phyloP scores from a whole-genome alignment of 2,113 vertebrate species.

The Nycticorax nycticorax region DNA sequence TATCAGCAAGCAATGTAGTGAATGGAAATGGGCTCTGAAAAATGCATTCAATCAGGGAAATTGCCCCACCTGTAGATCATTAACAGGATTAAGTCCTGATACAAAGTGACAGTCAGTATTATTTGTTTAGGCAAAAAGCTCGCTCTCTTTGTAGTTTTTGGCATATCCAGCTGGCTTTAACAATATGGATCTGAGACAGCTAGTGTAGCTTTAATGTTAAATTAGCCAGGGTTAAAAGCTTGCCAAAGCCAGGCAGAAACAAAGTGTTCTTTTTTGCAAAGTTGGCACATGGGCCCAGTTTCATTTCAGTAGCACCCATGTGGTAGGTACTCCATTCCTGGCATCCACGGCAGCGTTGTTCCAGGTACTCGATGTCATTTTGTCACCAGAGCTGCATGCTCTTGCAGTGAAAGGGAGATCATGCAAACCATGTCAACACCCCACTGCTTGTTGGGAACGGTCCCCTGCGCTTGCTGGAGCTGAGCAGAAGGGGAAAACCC shows the following conservation, averaged over 20 bases:
- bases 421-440: accelerated
- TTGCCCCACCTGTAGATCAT: constrained; percentile 70
- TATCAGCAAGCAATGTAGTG: neutral
- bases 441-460: accelerated
- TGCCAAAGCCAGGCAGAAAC: constrained; percentile 68
- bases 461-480: neutral
- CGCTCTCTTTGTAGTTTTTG: constrained; percentile 61
- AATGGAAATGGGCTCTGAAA: constrained; percentile 52
- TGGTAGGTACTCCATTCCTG: constrained; percentile 26
- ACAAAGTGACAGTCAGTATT: constrained; percentile 69
- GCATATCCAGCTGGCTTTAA: constrained; percentile 68
- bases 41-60: constrained; percentile 44
- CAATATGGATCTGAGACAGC: constrained; percentile 65
- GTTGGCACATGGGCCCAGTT: constrained; percentile 28
- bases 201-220: constrained; percentile 69
- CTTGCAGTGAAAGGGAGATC: accelerated
- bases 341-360: neutral
- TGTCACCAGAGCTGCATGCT: neutral
- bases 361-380: neutral
- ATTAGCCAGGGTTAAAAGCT: constrained; percentile 57
- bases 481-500: neutral
- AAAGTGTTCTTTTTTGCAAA: constrained; percentile 54
- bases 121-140: constrained; percentile 72
- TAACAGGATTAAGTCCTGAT: constrained; percentile 66
- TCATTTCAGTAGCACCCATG: constrained; percentile 63